Evolutionary conservation across 2,797 vertebrate species (phyloP).

Genomic region (Hybognathus amarus): DNA sequence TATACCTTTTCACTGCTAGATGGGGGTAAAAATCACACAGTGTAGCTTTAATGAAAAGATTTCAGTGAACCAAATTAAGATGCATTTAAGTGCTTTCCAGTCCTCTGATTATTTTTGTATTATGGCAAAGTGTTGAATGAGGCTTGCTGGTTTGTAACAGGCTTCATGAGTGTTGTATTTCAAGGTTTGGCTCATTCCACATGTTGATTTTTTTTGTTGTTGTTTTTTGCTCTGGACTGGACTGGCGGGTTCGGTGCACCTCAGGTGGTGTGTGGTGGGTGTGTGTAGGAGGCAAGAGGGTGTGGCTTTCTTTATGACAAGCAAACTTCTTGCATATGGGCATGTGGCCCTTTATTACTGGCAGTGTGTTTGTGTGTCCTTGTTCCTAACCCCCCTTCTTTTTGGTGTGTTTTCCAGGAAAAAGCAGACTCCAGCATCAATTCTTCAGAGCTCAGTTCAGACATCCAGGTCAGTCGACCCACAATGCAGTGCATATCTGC

Average conservation of each 20-base stretch:
- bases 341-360: slow-evolving; percentile 11
- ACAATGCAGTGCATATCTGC: slow-evolving; percentile 3
- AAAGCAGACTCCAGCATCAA: slow-evolving; percentile 87
- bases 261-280: neutral
- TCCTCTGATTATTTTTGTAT: neutral
- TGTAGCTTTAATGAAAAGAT: neutral
- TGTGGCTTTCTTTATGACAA: slow-evolving; percentile 3
- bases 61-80: neutral
- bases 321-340: neutral
- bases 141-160: neutral
- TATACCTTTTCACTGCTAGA: too few relatives aligned
- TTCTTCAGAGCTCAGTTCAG: slow-evolving; percentile 90
- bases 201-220: neutral
- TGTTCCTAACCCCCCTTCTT: slow-evolving; percentile 21
- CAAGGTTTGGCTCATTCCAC: slow-evolving; percentile 5
- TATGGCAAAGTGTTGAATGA: slow-evolving; percentile 20
- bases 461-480: slow-evolving; percentile 87
- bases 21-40: too few relatives aligned
- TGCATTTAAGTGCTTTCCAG: neutral
- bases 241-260: neutral
- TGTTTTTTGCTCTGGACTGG: neutral
- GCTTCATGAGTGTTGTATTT: slow-evolving; percentile 9
- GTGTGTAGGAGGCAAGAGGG: neutral
- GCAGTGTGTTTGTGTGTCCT: slow-evolving; percentile 8
- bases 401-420: slow-evolving; percentile 78